phyloP scores from a whole-genome alignment of 2,113 vertebrate genomes.

The Taxidea taxus region DNA sequence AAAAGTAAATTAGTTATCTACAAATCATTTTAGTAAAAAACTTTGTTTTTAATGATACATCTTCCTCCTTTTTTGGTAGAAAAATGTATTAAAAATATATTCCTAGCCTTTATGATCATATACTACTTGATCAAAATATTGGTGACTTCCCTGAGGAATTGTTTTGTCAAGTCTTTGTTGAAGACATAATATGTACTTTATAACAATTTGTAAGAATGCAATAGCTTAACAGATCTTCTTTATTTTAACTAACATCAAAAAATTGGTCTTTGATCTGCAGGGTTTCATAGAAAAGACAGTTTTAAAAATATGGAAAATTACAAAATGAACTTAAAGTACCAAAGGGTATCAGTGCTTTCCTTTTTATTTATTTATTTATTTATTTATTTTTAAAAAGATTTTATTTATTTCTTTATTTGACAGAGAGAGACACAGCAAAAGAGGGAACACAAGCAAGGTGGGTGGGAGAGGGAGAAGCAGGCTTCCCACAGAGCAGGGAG shows the following conservation, averaged over 20 bases:
- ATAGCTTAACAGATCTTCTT: not conserved
- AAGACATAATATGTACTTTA: not conserved
- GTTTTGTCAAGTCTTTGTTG: not conserved
- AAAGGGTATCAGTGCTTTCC: not conserved
- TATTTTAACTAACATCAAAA: not conserved
- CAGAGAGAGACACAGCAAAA: no score
- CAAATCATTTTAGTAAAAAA: conserved; percentile 10
- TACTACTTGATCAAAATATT: not conserved
- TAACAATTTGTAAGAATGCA: not conserved
- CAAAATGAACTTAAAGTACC: not conserved
- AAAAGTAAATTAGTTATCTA: not conserved
- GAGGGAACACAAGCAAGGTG: no score
- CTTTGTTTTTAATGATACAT: conserved; percentile 8
- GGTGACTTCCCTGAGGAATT: not conserved
- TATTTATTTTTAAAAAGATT: no score
- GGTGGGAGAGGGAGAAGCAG: no score
- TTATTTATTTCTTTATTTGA: no score
- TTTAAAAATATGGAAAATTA: not conserved
- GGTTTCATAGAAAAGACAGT: not conserved
- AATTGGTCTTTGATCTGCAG: not conserved
- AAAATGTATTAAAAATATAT: not conserved
- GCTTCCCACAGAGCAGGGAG: no score
- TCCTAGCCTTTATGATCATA: not conserved
- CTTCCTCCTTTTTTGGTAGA: not conserved
- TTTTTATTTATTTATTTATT: not conserved